Percentiles rank a stretch among this genome's conserved stretches.
These are phyloP conservation scores for Seira ritae DNA, from an alignment of 2,888 invertebrate species.

Conservation along the genomic window DNA sequence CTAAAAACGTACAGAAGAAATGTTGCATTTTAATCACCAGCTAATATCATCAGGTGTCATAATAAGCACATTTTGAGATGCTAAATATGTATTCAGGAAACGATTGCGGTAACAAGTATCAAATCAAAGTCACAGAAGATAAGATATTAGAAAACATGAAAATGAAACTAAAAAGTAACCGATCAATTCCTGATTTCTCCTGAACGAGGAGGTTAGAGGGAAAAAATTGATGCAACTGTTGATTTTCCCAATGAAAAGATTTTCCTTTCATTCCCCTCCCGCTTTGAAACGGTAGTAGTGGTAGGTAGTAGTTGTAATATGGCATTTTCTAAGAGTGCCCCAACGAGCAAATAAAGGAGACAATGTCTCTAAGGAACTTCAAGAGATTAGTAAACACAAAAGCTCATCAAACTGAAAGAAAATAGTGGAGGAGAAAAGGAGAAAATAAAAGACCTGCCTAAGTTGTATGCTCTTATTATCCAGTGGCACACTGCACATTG, in stretches of 20 bases:
- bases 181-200: too few species aligned
- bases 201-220: neutral
- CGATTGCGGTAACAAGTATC: too few species aligned
- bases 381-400: slow-evolving; percentile 54
- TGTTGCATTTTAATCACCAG: too few species aligned
- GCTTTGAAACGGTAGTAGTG: neutral
- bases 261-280: neutral
- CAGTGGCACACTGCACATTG: neutral
- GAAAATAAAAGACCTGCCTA: slow-evolving; percentile 17
- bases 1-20: too few species aligned
- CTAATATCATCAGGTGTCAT: too few species aligned
- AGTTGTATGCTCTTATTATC: neutral
- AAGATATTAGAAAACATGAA: too few species aligned
- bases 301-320: neutral
- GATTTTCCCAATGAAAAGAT: slow-evolving; percentile 41
- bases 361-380: slow-evolving; percentile 47
- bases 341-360: slow-evolving; percentile 24
- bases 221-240: slow-evolving; percentile 41
- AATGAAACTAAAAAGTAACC: too few species aligned
- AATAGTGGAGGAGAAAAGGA: slow-evolving; percentile 1
- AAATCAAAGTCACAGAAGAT: too few species aligned
- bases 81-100: too few species aligned
- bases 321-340: neutral
- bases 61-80: too few species aligned
- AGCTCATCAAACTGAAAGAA: slow-evolving; percentile 24